phyloP scores from a whole-genome alignment of 2,888 invertebrate species.

The Diaperis boleti region DNA sequence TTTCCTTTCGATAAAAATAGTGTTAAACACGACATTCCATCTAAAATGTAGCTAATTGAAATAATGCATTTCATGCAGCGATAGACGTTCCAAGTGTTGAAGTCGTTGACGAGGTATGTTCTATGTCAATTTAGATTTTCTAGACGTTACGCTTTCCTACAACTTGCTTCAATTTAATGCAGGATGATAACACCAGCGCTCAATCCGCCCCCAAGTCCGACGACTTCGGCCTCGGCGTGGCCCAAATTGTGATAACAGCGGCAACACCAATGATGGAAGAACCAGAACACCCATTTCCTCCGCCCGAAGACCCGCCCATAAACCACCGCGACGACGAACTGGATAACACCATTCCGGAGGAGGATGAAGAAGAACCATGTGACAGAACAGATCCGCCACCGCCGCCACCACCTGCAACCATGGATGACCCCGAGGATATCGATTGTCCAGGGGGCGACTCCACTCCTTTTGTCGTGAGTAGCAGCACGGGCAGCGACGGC shows the following conservation, averaged over 20 bases:
- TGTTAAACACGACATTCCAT: too few relatives aligned
- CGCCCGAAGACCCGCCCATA: conserved; percentile 65
- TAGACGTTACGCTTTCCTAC: too few relatives aligned
- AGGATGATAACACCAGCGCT: conserved; percentile 32
- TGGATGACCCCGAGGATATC: conserved; percentile 49
- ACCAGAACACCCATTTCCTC: conserved; percentile 83
- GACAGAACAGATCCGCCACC: too few relatives aligned
- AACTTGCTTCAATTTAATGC: neutral
- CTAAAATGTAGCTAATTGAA: too few relatives aligned
- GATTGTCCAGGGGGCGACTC: conserved; percentile 69
- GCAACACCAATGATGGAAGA: conserved; percentile 94
- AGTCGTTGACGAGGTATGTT: conserved; percentile 62
- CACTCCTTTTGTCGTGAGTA: conserved; percentile 73
- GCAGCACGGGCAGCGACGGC: conserved; percentile 77
- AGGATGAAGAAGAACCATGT: conserved; percentile 38
- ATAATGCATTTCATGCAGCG: conserved; percentile 49
- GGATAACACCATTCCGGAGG: conserved; percentile 45
- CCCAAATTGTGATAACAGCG: conserved; percentile 92
- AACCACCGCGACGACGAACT: conserved; percentile 51
- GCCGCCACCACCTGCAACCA: conserved; percentile 38
- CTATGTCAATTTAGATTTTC: too few relatives aligned
- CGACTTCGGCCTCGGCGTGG: conserved; percentile 82
- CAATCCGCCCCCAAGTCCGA: conserved; percentile 53
- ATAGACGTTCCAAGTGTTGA: conserved; percentile 61
- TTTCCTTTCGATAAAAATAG: too few relatives aligned